Conservation (phyloP, 2,797 vertebrate genomes). For the Brachymystax lenok region DNA sequence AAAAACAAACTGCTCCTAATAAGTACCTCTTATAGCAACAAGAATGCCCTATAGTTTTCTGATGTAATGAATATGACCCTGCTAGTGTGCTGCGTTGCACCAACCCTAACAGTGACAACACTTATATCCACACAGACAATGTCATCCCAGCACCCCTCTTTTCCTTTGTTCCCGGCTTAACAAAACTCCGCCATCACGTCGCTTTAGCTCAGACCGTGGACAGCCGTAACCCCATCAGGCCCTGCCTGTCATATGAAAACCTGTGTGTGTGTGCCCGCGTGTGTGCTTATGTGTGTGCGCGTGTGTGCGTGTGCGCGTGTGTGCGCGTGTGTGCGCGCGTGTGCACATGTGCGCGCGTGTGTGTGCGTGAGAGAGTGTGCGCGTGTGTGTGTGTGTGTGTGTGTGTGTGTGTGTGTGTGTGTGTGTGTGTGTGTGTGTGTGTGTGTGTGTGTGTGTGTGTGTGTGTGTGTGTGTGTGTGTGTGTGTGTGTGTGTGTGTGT, state of each 20-base stretch:
- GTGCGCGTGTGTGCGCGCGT: too few relatives aligned
- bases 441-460: conserved; percentile 46
- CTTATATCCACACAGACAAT: conserved; percentile 54
- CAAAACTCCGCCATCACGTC: conserved; percentile 87
- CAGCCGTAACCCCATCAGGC: conserved; percentile 83
- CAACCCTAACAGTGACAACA: conserved; percentile 21
- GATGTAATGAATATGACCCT: background rate
- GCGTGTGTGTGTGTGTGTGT: conserved; percentile 29
- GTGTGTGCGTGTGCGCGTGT: conserved; percentile 68
- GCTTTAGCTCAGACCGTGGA: conserved; percentile 84
- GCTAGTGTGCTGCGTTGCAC: conserved; percentile 5
- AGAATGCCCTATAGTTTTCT: background rate
- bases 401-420: conserved; percentile 74
- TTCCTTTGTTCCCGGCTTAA: conserved; percentile 86
- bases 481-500: conserved; percentile 74
- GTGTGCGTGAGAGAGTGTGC: conserved; percentile 54
- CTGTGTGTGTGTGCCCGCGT: conserved; percentile 70
- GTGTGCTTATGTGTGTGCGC: conserved; percentile 51
- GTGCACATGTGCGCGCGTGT: too few relatives aligned
- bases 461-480: conserved; percentile 54
- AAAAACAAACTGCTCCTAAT: background rate
- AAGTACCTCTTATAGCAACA: background rate
- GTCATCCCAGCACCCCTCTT: conserved; percentile 79
- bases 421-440: conserved; percentile 80
- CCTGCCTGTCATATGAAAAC: conserved; percentile 83